Conservation (phyloP, 2,797 vertebrate genomes). For the Alexandromys oeconomus region DNA sequence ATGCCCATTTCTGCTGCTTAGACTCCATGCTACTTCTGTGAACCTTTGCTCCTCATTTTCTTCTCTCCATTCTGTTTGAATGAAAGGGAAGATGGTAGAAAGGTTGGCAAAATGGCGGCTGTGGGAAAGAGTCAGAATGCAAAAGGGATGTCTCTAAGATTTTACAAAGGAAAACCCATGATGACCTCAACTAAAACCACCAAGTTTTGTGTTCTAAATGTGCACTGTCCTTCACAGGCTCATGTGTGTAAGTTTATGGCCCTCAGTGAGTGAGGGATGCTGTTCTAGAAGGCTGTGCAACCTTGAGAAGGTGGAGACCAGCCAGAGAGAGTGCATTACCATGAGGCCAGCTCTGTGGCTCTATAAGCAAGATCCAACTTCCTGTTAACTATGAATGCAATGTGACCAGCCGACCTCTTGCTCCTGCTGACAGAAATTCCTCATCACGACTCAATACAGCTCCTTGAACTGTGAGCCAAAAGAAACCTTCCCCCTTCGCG, state of each 20-base stretch:
- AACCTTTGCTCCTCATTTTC: neutral
- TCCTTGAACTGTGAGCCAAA: neutral
- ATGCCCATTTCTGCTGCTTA: slow-evolving; percentile 39
- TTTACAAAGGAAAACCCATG: neutral
- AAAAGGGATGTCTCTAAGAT: neutral
- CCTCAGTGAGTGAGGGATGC: no score
- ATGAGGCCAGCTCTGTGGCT: neutral
- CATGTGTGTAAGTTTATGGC: no score
- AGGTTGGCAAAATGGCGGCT: neutral
- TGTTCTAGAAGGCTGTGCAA: neutral
- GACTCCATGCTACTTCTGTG: slow-evolving; percentile 23
- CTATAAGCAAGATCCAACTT: neutral
- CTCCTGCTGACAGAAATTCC: neutral
- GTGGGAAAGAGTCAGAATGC: neutral
- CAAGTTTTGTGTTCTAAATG: neutral
- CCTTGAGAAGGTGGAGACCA: neutral
- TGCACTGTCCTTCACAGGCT: neutral
- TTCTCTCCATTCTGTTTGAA: slow-evolving; percentile 37
- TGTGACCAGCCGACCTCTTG: neutral
- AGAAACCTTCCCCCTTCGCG: neutral
- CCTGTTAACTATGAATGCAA: neutral
- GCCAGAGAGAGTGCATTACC: neutral
- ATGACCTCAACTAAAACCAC: neutral
- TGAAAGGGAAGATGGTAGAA: slow-evolving; percentile 28
- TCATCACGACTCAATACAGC: neutral